Base-by-base conservation (phyloP, 2,888 invertebrate genomes). In the Dolichopus griseipennis region DNA sequence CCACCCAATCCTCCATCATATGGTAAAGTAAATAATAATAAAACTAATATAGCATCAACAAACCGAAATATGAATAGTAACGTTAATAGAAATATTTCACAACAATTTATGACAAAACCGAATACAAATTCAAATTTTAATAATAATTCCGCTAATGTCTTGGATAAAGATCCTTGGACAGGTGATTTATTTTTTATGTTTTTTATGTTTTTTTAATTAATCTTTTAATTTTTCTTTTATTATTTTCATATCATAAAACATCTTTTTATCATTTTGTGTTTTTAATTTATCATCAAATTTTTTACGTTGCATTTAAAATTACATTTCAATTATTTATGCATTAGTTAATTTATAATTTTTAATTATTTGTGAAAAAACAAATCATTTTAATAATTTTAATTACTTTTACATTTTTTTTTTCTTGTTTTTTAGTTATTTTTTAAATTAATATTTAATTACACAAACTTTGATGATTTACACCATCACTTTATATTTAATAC, bases 131-230 rank as follows among this genome's bases (percentile, higher is more conserved):
- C 21, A 22, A 68, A 62, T 67, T 52, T 37, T 63, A 69, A 64
- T 67, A 67, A 33, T 65, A 62, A 52, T 68, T 70, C 63, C 69
- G 67, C 22, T 66, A 69, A 61, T 62, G 27, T 27, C 27, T 68
- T 69, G 70, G 72, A 72, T 71, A 52, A 52, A 52, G 73, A 73
- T 72, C 72, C 72, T 63, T 72, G 72, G 73, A 72, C 72, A 73
- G 73, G 73, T 73, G 72, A 72, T 69, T 52, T 52, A 70, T 69
- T 69, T 77, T 83, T 82, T 81, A 83, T 84, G 83, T 81, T 85
- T 85, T 76, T 76, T 63, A 61, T 67, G 37, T 9, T 67, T 66
- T 67, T 72, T 74, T 73, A 72, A 69, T 75, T 73, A 10, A 37
- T 37, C 6, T 34, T 37, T 12, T 8, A 34, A 37, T 37, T 12